Evolutionary conservation across 2,797 vertebrate genomes (phyloP), one percentile per base, ranked within the genome.

Genomic region (Merluccius polli): DNA sequence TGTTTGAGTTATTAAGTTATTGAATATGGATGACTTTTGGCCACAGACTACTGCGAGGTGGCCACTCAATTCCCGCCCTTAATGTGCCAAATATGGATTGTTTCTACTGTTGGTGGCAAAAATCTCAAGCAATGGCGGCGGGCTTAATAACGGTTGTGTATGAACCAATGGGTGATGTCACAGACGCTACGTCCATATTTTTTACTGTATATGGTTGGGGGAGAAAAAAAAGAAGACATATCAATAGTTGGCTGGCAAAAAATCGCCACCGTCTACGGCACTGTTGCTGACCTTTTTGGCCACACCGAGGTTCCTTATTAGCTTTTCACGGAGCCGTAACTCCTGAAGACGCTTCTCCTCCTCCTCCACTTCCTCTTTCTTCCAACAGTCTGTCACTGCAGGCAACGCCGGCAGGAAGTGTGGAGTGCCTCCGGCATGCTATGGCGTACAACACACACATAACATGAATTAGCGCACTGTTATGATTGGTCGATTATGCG

Each of bases 261-360:
- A n/a, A n/a, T n/a, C n/a, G n/a, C n/a, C n/a, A n/a, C n/a, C n/a
- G n/a, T n/a, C n/a, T n/a, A 27, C 67, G 18, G 15, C 67, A 30
- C 67, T 30, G 12, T 18, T 21, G 29, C 67, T 32, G 31, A 69
- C 67, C 67, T 69, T 12, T 32, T 32, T 69, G 67, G 67, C 67
- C 29, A 32, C 29, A 21, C 31, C 67, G 4, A 69, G 65, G 59
- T 27, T 65, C 24, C 59, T 65, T 18, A 65, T 65, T 27, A 65
- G 59, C 1, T 69, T 30, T 21, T 30, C 67, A 18, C 67, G 27
- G 29, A 41, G 48, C 6, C 30, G 41, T 27, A 79, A 68, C 27
- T 70, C 72, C 18, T 21, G 48, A 35, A 75, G 63, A 6, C 30
- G n/a, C 11, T 76, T 77, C 29, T 71, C 75, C 65, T 75, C 77